These are phyloP conservation scores for Beaufortia kweichowensis DNA, from an alignment of 2,113 vertebrate genomes.

Conservation along the genomic window DNA sequence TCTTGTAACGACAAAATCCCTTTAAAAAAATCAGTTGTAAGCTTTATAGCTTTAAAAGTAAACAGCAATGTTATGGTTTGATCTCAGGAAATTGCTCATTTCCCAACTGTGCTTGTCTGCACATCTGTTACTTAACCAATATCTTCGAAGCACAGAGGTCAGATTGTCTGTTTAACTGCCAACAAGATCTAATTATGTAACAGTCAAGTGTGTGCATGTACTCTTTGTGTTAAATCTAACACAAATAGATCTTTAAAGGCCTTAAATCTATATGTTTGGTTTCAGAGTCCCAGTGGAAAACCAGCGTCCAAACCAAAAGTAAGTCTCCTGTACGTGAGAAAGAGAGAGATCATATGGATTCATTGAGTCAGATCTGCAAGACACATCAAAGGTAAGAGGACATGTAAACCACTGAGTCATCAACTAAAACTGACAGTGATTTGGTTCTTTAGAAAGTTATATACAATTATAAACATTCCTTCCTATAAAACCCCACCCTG, in stretches of 20 bases:
- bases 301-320: slow-evolving; percentile 60
- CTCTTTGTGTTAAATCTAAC: too few species aligned
- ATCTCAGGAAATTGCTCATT: slow-evolving; percentile 29
- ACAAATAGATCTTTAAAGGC: too few species aligned
- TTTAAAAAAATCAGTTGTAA: background rate
- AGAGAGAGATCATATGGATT: slow-evolving; percentile 79
- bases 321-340: slow-evolving; percentile 62
- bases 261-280: slow-evolving; percentile 45
- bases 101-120: background rate
- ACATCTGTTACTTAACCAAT: slow-evolving; percentile 12
- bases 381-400: slow-evolving; percentile 85
- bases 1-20: background rate
- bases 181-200: background rate
- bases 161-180: slow-evolving; percentile 6
- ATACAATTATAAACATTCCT: background rate
- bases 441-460: background rate
- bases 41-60: background rate
- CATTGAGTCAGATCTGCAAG: slow-evolving; percentile 83
- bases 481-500: background rate
- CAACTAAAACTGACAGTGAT: background rate
- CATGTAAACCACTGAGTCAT: background rate
- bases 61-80: background rate
- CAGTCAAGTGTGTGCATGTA: too few species aligned
- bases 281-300: slow-evolving; percentile 84
- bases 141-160: slow-evolving; percentile 12